phyloP scores from a whole-genome alignment of 2,888 invertebrate species.

The Agrotis ipsilon region DNA sequence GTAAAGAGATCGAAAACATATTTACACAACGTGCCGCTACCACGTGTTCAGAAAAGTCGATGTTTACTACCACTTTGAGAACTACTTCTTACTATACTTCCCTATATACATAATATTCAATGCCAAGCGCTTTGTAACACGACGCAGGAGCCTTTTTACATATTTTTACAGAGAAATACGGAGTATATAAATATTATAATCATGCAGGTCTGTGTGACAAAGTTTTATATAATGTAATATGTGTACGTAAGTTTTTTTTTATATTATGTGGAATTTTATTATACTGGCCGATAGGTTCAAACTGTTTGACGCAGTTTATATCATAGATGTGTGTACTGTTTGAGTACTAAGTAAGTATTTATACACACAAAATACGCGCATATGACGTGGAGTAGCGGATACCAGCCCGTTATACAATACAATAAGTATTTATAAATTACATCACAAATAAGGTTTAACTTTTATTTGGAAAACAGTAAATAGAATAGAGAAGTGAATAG shows the following conservation, averaged over 20 bases:
- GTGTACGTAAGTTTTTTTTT: too few species aligned
- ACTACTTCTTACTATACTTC: not conserved
- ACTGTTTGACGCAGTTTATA: too few species aligned
- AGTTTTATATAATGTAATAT: too few species aligned
- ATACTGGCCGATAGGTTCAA: too few species aligned
- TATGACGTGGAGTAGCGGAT: too few species aligned
- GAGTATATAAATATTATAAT: not conserved
- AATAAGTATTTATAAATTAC: too few species aligned
- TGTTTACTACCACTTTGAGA: not conserved
- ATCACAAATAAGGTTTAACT: not conserved
- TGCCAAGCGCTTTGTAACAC: not conserved
- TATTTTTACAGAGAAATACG: not conserved
- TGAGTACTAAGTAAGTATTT: too few species aligned
- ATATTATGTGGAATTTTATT: not conserved
- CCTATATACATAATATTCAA: not conserved
- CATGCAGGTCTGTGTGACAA: not conserved
- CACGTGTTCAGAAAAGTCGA: slow-evolving; percentile 3
- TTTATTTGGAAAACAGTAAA: not conserved
- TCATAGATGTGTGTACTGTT: too few species aligned
- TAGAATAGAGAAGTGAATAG: not conserved
- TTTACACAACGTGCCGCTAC: not conserved
- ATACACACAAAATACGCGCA: too few species aligned
- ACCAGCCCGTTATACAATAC: too few species aligned
- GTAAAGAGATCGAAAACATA: not conserved
- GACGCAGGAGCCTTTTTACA: not conserved